These are phyloP conservation scores for Sepioteuthis lessoniana DNA, from an alignment of 2,888 invertebrate species.

Conservation along the genomic window DNA sequence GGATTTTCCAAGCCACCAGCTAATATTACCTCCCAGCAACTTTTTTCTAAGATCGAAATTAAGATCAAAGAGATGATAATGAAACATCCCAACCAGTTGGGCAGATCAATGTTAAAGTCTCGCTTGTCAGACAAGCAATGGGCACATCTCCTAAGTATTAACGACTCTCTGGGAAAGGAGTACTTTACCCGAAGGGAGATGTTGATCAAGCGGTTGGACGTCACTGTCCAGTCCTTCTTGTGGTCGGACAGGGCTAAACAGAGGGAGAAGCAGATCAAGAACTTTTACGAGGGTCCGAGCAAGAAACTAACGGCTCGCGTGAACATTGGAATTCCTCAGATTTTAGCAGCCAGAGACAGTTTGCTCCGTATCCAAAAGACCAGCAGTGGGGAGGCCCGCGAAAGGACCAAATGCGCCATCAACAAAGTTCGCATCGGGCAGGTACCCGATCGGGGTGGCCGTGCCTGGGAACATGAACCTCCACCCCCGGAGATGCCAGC, in stretches of 20 bases:
- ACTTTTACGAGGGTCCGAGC: conserved; percentile 70
- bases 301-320: conserved; percentile 79
- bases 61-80: conserved; percentile 76
- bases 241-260: conserved; percentile 80
- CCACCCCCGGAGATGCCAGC: conserved; percentile 98
- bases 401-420: conserved; percentile 87
- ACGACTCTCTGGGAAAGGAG: conserved; percentile 85
- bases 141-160: conserved; percentile 82
- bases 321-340: conserved; percentile 83
- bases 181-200: conserved; percentile 89
- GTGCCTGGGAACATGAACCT: conserved; percentile 90
- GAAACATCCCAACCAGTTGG: conserved; percentile 79
- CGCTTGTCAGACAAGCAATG: conserved; percentile 87
- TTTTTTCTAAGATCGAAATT: conserved; percentile 85
- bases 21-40: conserved; percentile 83
- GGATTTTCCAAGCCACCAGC: conserved; percentile 91
- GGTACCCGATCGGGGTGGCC: conserved; percentile 95
- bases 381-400: conserved; percentile 87
- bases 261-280: conserved; percentile 80
- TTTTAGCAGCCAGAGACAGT: conserved; percentile 87
- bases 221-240: conserved; percentile 94
- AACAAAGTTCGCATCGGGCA: conserved; percentile 93
- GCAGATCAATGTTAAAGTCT: conserved; percentile 85
- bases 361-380: conserved; percentile 91
- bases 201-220: conserved; percentile 91